Evolutionary conservation across 2,113 vertebrate species (phyloP).

Genomic region (Melanocharis versteri): DNA sequence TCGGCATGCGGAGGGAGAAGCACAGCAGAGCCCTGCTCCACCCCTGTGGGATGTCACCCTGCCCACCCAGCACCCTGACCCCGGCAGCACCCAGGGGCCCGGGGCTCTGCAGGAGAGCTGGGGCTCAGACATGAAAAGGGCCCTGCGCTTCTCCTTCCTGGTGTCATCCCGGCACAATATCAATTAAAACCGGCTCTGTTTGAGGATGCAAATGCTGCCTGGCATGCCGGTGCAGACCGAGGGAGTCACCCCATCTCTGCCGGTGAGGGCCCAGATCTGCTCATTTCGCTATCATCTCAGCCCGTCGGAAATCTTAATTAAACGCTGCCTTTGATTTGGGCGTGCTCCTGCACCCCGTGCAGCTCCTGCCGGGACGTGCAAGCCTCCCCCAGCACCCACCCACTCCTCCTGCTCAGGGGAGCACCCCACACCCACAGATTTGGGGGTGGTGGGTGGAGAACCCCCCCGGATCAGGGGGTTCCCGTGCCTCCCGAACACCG

Average conservation of each 20-base stretch:
- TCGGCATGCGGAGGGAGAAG: neutral
- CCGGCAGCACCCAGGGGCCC: neutral
- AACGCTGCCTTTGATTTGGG: slow-evolving; percentile 8
- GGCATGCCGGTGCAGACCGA: slow-evolving; percentile 1
- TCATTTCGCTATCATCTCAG: slow-evolving; percentile 13
- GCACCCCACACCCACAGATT: neutral
- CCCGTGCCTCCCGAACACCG: rapidly evolving
- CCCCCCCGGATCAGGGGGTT: rapidly evolving
- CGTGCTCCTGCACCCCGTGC: neutral
- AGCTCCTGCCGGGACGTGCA: neutral
- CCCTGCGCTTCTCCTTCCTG: neutral
- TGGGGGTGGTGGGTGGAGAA: neutral
- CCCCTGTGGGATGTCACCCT: neutral
- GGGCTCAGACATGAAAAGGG: neutral
- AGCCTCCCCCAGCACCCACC: neutral
- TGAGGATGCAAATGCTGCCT: slow-evolving; percentile 30
- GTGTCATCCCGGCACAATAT: neutral
- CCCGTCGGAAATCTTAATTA: slow-evolving; percentile 21
- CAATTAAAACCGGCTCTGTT: neutral
- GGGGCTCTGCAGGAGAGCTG: neutral
- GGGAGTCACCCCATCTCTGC: neutral
- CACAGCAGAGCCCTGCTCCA: neutral
- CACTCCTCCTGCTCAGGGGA: neutral
- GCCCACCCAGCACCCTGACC: neutral
- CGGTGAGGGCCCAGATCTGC: neutral